Base-by-base conservation (phyloP, 1,140 invertebrate species). In the Brachionus koreanus region DNA sequence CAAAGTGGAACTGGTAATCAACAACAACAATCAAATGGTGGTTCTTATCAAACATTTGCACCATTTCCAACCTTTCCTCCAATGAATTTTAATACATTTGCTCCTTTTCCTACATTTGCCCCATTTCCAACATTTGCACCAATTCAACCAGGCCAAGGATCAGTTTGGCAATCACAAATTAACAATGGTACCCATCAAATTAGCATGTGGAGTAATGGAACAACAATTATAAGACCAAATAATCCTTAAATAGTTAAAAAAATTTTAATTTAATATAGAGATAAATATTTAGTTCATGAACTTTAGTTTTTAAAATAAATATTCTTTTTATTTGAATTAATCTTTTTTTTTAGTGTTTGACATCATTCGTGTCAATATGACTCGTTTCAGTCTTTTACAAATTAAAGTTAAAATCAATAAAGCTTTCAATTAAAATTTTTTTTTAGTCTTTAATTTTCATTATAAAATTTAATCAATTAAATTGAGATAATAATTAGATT, bases 141-240 rank as follows among this genome's bases (percentile, higher is more conserved):
- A 33, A 13, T 65, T 33, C 63, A 65, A 65, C 63, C 63, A 37
- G 63, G 10, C 33, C 16, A 33, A 13, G 63, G 63, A 10, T 65
- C 63, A 65, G 63, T 65, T 65, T 65, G 63, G 63, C 63, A 65
- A 65, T 65, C 63, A n/a, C 63, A 65, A 65, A 5, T 65, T 23
- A 65, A 65, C 29, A 65, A 65, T 65, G 63, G 63, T 29, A 65
- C 63, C 13, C 63, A 65, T 65, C 33, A 33, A 37, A 65, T 65
- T 65, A 65, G 63, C n/a, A 65, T 29, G 25, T 65, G 63, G 63
- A 65, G 63, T 23, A 65, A 65, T 65, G 63, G 63, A n/a, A 65
- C 63, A 29, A 65, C 63, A 65, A 65, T 65, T 13, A 65, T 65
- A n/a, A 65, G 63, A 65, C 63, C 63, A 65, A 65, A 33, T 37